phyloP scores from a whole-genome alignment of 92 coral and sea anemone species.

The Hydrozoanthus gracilis region DNA sequence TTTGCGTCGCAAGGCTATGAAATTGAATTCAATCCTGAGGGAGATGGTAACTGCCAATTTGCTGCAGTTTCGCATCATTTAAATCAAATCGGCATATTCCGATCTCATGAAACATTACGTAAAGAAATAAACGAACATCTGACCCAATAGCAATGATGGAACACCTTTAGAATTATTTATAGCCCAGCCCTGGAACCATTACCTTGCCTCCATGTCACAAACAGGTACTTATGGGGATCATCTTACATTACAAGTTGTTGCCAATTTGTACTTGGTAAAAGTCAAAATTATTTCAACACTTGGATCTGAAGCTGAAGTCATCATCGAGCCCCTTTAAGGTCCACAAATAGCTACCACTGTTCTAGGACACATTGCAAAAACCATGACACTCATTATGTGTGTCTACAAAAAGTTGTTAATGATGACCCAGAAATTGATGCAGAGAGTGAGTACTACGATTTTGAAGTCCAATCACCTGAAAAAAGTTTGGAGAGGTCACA shows the following conservation, averaged over 20 bases:
- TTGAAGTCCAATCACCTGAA: too few relatives aligned
- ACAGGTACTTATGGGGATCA: slow-evolving; percentile 51
- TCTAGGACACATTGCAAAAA: slow-evolving; percentile 37
- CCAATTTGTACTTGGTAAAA: neutral
- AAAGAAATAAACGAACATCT: slow-evolving; percentile 39
- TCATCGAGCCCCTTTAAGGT: slow-evolving; percentile 43
- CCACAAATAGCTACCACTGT: slow-evolving; percentile 31
- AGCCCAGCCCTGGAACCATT: slow-evolving; percentile 29
- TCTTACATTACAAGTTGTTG: slow-evolving; percentile 11
- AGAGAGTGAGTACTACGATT: too few relatives aligned
- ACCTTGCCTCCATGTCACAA: slow-evolving; percentile 27
- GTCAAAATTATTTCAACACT: neutral
- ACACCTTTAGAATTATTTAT: slow-evolving; percentile 37
- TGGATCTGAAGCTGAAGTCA: slow-evolving; percentile 12
- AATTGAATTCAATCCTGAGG: slow-evolving; percentile 42
- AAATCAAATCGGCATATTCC: slow-evolving; percentile 34
- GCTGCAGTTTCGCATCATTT: slow-evolving; percentile 40
- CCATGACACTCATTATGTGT: slow-evolving; percentile 42
- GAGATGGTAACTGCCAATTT: slow-evolving; percentile 58
- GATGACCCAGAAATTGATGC: too few relatives aligned
- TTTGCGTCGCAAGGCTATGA: slow-evolving; percentile 44
- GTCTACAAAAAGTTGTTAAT: neutral
- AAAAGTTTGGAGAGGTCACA: too few relatives aligned
- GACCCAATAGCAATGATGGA: slow-evolving; percentile 19
- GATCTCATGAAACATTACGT: slow-evolving; percentile 50